Conservation (phyloP, 1,140 invertebrate genomes). For the Capitella teleta region DNA sequence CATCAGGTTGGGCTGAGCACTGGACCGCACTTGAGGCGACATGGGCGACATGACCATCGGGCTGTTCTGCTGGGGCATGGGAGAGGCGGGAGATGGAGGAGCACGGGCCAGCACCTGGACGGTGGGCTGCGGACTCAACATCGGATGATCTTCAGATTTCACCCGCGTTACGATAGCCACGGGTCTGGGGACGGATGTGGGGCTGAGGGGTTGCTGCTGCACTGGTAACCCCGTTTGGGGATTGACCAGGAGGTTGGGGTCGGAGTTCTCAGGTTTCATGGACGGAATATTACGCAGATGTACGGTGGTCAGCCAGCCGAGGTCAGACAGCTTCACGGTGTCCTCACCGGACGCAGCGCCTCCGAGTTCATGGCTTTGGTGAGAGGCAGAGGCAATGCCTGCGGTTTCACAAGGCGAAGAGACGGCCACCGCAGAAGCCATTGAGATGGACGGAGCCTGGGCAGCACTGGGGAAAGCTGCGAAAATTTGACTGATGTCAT, state of each 20-base stretch:
- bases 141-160: constrained; percentile 19
- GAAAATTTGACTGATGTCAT: not conserved
- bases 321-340: not conserved
- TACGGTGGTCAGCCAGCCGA: not conserved
- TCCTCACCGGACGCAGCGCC: too few relatives aligned
- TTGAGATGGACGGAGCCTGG: not conserved
- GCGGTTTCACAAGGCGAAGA: too few relatives aligned
- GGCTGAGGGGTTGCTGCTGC: constrained; percentile 8
- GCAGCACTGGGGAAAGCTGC: not conserved
- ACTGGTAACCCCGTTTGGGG: constrained; percentile 37
- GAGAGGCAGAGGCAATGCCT: too few relatives aligned
- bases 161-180: constrained; percentile 18
- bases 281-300: not conserved
- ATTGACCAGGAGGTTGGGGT: constrained; percentile 37
- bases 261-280: constrained; percentile 20
- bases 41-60: not conserved
- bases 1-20: constrained; percentile 2
- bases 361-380: too few relatives aligned
- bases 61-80: not conserved
- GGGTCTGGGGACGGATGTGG: constrained; percentile 7
- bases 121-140: constrained; percentile 18
- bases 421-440: not conserved
- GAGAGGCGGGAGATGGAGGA: not conserved
- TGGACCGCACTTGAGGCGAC: constrained; percentile 41
- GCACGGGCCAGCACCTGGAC: constrained; percentile 50